These are phyloP conservation scores for Andrena fulva DNA, from an alignment of 2,888 invertebrate species.

Conservation along the genomic window DNA sequence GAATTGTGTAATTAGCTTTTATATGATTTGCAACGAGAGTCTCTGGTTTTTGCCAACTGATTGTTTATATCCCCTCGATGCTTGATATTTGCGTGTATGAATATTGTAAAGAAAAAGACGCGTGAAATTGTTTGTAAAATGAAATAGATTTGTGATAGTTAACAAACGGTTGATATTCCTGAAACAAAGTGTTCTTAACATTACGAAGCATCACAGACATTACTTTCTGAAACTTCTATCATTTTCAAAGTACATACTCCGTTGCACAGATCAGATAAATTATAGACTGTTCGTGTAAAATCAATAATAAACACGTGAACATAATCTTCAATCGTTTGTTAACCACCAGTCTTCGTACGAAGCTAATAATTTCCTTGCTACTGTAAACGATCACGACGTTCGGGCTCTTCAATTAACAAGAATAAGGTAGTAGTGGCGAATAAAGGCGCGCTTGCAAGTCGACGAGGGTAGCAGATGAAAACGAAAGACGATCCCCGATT, in stretches of 20 bases:
- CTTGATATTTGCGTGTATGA: too few relatives aligned
- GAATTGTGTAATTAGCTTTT: neutral
- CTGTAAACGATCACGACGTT: neutral
- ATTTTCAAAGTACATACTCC: neutral
- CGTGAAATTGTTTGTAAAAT: too few relatives aligned
- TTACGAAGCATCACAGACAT: neutral
- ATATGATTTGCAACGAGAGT: neutral
- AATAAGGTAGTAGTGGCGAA: neutral
- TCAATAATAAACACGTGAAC: neutral
- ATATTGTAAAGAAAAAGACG: too few relatives aligned
- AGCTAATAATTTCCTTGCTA: neutral
- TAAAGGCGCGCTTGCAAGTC: neutral
- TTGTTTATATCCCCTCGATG: neutral
- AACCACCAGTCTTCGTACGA: neutral
- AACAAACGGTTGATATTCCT: neutral
- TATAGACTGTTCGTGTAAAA: too few relatives aligned
- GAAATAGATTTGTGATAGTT: neutral
- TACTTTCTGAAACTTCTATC: neutral
- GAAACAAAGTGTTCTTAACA: neutral
- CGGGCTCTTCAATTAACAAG: neutral
- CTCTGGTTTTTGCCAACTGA: neutral
- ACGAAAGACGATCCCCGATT: neutral
- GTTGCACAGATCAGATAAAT: too few relatives aligned
- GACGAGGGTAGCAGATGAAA: constrained; percentile 26
- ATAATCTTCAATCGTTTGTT: neutral